Base-by-base conservation (phyloP, 1,140 invertebrate species). In the Drosophila serrata region DNA sequence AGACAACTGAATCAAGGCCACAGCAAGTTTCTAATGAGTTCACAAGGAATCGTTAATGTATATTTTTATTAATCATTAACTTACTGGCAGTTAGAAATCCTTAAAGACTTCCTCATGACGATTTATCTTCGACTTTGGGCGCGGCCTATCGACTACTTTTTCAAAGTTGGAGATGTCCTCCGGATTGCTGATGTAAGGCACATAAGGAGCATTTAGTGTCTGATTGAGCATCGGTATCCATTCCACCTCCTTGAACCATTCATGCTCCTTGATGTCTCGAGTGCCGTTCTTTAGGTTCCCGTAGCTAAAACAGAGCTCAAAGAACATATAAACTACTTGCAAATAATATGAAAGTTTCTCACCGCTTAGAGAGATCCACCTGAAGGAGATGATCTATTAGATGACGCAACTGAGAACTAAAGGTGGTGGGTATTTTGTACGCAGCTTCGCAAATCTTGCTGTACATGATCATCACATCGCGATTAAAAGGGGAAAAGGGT, bases 211-310 rank as follows among this genome's bases (percentile, higher is more conserved):
- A 64, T 94, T 94, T 15, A 96, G 91, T 90, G 96, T 96, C 87
- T 96, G 96, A 86, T 98, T 95, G 40, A 98, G 96, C 69, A 99
- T 95, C 13, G 95, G 94, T 57, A 97, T 95, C 98, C 98, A 99
- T 81, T 98, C 96, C 11, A 95, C 95, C 0, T 94, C 94, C 37
- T 94, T 94, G 85, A 98, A 99, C 95, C 95, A 96, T 40, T 79
- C 92, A 63, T 96, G 95, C 8, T 92, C 93, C 91, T 96, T 96
- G 8, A 95, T 95, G 81, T 96, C 95, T 79, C 93, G 80, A 0
- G 93, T 94, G n/a, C 97, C 98, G 67, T 96, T 96, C 84, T 96
- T 97, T 74, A 99, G 94, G 78, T 98, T 98, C n/a, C 98, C 98
- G 90, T 94, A 98, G 33, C 91, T 92, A 24, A 8, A 29, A 33